phyloP scores from a whole-genome alignment of 2,888 invertebrate genomes.

The Argyresthia goedartella region DNA sequence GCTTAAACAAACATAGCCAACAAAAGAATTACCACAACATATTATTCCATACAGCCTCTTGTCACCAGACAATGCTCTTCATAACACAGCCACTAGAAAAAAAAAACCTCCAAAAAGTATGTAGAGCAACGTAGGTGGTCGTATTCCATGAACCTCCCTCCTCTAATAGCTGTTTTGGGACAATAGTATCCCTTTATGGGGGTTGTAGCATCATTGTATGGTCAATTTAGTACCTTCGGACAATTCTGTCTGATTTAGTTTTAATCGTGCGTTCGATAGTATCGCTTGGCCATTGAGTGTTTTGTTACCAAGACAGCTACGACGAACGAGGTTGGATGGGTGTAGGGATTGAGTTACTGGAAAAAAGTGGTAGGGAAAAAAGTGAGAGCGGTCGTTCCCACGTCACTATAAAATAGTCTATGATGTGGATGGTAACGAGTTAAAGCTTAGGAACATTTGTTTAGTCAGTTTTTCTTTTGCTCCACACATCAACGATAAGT shows the following conservation, averaged over 20 bases:
- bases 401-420: not conserved
- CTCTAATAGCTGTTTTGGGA: conserved; percentile 32
- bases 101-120: conserved; percentile 25
- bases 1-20: not conserved
- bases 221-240: conserved; percentile 43
- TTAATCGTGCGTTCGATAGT: conserved; percentile 55
- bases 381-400: not conserved
- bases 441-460: too few species aligned
- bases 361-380: not conserved
- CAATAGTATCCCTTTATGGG: conserved; percentile 33
- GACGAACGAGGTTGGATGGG: not conserved
- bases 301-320: conserved; percentile 35
- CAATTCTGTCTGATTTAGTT: conserved; percentile 55
- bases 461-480: too few species aligned
- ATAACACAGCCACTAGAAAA: conserved; percentile 12
- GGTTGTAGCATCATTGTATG: conserved; percentile 19
- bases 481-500: too few species aligned
- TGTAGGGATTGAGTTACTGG: conserved; percentile 1
- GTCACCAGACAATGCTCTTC: conserved; percentile 13
- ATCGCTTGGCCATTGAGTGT: conserved; percentile 46
- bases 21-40: conserved; percentile 26
- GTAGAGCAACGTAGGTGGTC: conserved; percentile 53
- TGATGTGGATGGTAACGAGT: not conserved
- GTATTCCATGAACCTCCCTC: conserved; percentile 56
- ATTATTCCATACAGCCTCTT: conserved; percentile 28